Evolutionary conservation across 2,888 invertebrate genomes (phyloP).

Genomic region (Aleiodes leptofemur): DNA sequence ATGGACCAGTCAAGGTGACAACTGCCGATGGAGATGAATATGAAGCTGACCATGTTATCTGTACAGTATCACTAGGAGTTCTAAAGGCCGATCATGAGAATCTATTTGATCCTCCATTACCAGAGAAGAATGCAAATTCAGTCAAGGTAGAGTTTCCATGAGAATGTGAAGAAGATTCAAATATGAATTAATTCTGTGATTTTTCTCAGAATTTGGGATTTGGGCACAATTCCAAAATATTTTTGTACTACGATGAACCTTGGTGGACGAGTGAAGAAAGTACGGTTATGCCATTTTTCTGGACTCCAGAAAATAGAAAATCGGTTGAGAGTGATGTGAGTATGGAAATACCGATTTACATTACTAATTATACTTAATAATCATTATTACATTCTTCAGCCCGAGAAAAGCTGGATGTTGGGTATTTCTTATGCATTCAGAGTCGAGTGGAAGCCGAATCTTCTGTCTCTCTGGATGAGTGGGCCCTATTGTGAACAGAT

Average conservation of each 20-base stretch:
- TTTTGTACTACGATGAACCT: slow-evolving; percentile 79
- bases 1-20: slow-evolving; percentile 53
- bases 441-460: slow-evolving; percentile 79
- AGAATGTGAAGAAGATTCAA: not conserved
- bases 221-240: slow-evolving; percentile 83
- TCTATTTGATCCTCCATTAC: slow-evolving; percentile 79
- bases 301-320: slow-evolving; percentile 77
- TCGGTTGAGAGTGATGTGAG: slow-evolving; percentile 71
- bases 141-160: slow-evolving; percentile 72
- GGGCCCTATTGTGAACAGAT: slow-evolving; percentile 79
- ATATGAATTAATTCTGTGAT: not conserved
- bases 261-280: slow-evolving; percentile 78
- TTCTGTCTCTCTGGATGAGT: slow-evolving; percentile 82
- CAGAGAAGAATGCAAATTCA: slow-evolving; percentile 77
- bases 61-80: slow-evolving; percentile 84
- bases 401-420: slow-evolving; percentile 79
- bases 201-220: slow-evolving; percentile 77
- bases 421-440: slow-evolving; percentile 80
- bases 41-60: slow-evolving; percentile 80
- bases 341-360: not conserved
- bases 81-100: slow-evolving; percentile 78
- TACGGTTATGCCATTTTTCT: slow-evolving; percentile 76
- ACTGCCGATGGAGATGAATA: slow-evolving; percentile 77
- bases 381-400: slow-evolving; percentile 47
- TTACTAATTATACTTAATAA: not conserved